Conservation (phyloP, 2,113 vertebrate genomes). For the Pedetes capensis region DNA sequence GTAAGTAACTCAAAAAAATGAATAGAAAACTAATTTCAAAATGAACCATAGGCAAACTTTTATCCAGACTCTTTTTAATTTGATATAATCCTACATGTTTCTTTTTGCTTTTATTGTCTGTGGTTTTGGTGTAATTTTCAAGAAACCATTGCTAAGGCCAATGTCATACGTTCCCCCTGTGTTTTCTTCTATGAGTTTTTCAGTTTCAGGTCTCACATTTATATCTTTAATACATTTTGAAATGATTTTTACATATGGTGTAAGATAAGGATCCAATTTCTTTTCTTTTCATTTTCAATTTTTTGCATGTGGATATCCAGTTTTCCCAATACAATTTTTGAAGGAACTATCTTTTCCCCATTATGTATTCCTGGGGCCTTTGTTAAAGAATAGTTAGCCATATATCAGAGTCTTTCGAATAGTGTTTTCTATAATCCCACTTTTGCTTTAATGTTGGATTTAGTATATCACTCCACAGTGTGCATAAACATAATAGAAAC, state of each 20-base stretch:
- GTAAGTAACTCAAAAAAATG: neutral
- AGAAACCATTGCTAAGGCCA: neutral
- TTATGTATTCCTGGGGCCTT: neutral
- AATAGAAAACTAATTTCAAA: neutral
- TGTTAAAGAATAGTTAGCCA: neutral
- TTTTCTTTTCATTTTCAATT: neutral
- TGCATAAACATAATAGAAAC: constrained; percentile 15
- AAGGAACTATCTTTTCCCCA: neutral
- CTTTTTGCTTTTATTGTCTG: neutral
- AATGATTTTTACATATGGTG: neutral
- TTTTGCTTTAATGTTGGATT: constrained; percentile 44
- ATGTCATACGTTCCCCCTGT: neutral
- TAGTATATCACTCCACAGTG: constrained; percentile 28
- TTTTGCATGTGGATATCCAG: neutral
- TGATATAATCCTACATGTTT: neutral
- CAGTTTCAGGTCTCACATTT: neutral
- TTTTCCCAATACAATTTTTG: neutral
- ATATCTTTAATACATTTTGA: neutral
- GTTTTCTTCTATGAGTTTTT: neutral
- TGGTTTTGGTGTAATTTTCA: neutral
- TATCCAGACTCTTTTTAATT: neutral
- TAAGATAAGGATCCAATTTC: neutral
- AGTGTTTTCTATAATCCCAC: constrained; percentile 27
- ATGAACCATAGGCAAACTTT: too few relatives aligned
- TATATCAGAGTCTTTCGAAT: neutral